Conservation (phyloP, 2,888 invertebrate genomes). For the Phyllotreta cruciferae region DNA sequence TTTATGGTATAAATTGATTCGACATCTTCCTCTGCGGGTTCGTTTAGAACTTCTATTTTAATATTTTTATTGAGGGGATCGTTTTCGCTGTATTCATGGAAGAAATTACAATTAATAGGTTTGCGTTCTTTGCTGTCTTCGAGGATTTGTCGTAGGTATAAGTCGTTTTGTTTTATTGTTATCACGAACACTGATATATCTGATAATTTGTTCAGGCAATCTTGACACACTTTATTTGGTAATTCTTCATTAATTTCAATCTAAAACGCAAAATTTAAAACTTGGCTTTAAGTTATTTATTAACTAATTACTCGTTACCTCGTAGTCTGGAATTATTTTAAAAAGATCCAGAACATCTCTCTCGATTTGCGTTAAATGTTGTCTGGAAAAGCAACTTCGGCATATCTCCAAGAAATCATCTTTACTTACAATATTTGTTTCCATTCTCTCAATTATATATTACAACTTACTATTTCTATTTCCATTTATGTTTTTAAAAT, state of each 20-base stretch:
- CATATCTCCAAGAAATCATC: slow-evolving; percentile 22
- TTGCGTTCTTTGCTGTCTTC: slow-evolving; percentile 21
- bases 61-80: not conserved
- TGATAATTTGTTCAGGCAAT: slow-evolving; percentile 30
- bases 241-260: slow-evolving; percentile 34
- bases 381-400: slow-evolving; percentile 16
- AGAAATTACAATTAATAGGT: not conserved
- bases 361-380: slow-evolving; percentile 4
- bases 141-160: slow-evolving; percentile 29
- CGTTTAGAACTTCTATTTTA: not conserved
- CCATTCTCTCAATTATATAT: slow-evolving; percentile 5
- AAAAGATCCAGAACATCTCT: slow-evolving; percentile 29
- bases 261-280: slow-evolving; percentile 26
- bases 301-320: slow-evolving; percentile 22
- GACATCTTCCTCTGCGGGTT: not conserved
- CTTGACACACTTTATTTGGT: slow-evolving; percentile 36
- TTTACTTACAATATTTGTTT: slow-evolving; percentile 5
- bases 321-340: slow-evolving; percentile 26
- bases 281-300: slow-evolving; percentile 8
- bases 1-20: not conserved
- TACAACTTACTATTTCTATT: not conserved
- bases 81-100: slow-evolving; percentile 6
- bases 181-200: slow-evolving; percentile 33
- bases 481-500: too few species aligned
- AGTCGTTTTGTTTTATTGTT: slow-evolving; percentile 32